phyloP scores from a whole-genome alignment of 2,113 vertebrate genomes.

The Vidua chalybeata region DNA sequence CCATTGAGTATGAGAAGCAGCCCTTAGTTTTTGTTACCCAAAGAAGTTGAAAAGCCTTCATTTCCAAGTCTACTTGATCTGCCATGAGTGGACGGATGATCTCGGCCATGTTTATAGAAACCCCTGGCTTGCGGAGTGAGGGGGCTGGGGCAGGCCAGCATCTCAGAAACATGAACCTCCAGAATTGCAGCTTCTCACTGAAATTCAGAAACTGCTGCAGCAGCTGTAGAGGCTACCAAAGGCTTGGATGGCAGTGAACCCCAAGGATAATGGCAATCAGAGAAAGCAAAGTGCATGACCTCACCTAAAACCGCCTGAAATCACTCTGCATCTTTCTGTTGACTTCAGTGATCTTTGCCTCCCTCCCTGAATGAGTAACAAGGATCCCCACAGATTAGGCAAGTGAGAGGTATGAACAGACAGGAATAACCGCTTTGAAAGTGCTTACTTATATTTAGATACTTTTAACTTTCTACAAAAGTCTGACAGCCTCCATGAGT shows the following conservation, averaged over 20 bases:
- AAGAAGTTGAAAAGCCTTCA: neutral
- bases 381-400: neutral
- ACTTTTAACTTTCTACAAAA: neutral
- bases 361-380: neutral
- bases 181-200: neutral
- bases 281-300: neutral
- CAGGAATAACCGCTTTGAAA: neutral
- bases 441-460: neutral
- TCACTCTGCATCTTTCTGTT: neutral
- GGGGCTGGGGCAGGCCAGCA: neutral
- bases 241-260: neutral
- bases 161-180: neutral
- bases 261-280: neutral
- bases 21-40: neutral
- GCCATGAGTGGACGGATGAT: neutral
- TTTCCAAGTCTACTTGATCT: neutral
- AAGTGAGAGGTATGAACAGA: neutral
- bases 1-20: neutral
- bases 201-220: neutral
- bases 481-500: neutral
- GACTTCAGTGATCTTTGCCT: neutral
- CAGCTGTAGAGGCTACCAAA: neutral
- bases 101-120: neutral
- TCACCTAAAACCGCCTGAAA: neutral
- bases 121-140: fast-evolving